These are phyloP conservation scores for Chaetura pelagica DNA, from an alignment of 2,113 vertebrate genomes.

Conservation along the genomic window DNA sequence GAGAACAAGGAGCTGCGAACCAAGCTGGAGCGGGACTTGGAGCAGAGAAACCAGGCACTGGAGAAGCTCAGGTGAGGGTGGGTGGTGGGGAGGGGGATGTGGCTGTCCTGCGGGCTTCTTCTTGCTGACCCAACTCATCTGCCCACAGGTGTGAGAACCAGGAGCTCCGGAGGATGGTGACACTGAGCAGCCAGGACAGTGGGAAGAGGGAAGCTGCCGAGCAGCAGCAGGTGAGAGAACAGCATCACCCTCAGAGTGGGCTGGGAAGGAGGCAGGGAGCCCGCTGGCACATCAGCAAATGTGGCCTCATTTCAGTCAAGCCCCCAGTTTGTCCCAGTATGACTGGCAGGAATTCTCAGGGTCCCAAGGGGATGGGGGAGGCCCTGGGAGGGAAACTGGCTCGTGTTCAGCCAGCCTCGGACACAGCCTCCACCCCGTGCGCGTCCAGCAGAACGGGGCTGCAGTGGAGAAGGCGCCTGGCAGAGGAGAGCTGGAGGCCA, in stretches of 20 bases:
- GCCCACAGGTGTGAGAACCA: conserved; percentile 87
- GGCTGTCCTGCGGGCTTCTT: background rate
- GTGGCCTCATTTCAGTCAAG: background rate
- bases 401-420: background rate
- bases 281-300: background rate
- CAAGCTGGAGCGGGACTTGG: conserved; percentile 94
- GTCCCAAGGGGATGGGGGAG: background rate
- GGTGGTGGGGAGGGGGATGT: rapidly evolving
- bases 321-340: background rate
- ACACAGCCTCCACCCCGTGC: conserved; percentile 14
- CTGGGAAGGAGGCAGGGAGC: conserved; percentile 21
- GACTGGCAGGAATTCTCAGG: background rate
- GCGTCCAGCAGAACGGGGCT: conserved; percentile 62
- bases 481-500: conserved; percentile 62
- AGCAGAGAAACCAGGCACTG: conserved; percentile 90
- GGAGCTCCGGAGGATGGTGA: conserved; percentile 91
- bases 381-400: background rate
- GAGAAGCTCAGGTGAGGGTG: conserved; percentile 88
- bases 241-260: background rate
- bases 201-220: conserved; percentile 66
- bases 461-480: conserved; percentile 58
- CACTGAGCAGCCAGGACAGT: conserved; percentile 70
- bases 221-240: conserved; percentile 85
- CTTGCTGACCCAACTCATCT: background rate
- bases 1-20: conserved; percentile 93